phyloP scores from a whole-genome alignment of 2,797 vertebrate genomes.

The Pempheris klunzingeri region DNA sequence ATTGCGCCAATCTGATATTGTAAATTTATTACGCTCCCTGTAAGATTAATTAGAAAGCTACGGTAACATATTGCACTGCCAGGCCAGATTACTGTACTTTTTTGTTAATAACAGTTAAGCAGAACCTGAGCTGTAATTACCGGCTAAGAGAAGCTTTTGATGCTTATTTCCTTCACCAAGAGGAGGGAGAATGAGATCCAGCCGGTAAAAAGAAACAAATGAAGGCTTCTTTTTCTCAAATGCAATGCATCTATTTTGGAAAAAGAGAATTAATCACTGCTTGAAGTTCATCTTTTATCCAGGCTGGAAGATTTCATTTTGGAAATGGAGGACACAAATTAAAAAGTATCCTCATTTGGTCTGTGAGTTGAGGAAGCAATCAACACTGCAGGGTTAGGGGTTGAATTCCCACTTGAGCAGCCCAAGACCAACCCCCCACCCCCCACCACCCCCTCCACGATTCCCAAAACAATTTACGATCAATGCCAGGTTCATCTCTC shows the following conservation, averaged over 20 bases:
- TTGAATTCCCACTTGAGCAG: conserved; percentile 12
- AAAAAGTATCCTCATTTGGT: conserved; percentile 27
- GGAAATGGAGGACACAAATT: conserved; percentile 34
- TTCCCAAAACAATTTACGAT: not conserved
- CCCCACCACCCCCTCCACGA: not conserved
- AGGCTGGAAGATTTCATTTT: conserved; percentile 41
- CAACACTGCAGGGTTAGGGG: not conserved
- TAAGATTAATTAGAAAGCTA: conserved; percentile 99
- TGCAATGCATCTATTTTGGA: conserved; percentile 81
- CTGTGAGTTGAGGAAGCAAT: conserved; percentile 37
- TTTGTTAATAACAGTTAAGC: conserved; percentile 98
- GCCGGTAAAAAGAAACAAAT: conserved; percentile 63
- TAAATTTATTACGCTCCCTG: conserved; percentile 99
- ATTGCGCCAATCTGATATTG: conserved; percentile 99
- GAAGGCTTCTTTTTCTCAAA: conserved; percentile 79
- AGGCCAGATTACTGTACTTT: conserved; percentile 97
- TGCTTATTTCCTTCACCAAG: conserved; percentile 92
- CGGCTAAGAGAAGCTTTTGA: conserved; percentile 94
- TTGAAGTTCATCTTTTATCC: conserved; percentile 72
- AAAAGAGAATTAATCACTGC: conserved; percentile 61
- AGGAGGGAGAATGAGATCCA: conserved; percentile 87
- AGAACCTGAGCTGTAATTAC: conserved; percentile 99
- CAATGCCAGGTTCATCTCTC: not conserved
- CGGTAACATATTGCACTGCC: conserved; percentile 99
- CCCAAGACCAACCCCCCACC: too few relatives aligned